Conservation (phyloP, 2,113 vertebrate genomes). For the Hassar affinis region DNA sequence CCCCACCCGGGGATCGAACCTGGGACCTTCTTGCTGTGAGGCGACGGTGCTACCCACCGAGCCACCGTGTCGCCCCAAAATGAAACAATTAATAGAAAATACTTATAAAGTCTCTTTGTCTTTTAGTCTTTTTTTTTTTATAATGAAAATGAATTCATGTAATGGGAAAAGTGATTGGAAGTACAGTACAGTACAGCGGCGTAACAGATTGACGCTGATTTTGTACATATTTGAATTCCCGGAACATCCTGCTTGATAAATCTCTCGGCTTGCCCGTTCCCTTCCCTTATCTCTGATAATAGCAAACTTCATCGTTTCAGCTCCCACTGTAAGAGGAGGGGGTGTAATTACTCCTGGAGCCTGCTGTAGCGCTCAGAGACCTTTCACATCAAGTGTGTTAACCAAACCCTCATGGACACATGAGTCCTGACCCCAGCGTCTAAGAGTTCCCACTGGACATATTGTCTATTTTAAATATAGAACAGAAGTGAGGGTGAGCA, state of each 20-base stretch:
- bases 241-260: not conserved
- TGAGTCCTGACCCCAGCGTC: not conserved
- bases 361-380: not conserved
- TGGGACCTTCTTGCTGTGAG: too few relatives aligned
- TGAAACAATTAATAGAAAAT: not conserved
- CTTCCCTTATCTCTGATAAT: not conserved
- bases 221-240: not conserved
- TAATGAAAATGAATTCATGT: not conserved
- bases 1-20: too few relatives aligned
- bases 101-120: not conserved
- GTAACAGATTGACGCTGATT: not conserved
- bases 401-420: not conserved
- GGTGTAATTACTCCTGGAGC: not conserved
- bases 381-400: slow-evolving; percentile 11
- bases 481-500: not conserved
- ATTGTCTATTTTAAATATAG: not conserved
- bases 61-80: too few relatives aligned
- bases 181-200: too few relatives aligned
- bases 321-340: not conserved
- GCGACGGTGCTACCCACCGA: too few relatives aligned
- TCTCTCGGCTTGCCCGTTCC: not conserved
- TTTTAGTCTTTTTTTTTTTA: not conserved
- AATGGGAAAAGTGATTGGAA: not conserved
- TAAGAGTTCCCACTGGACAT: not conserved
- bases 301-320: not conserved